Evolutionary conservation across 2,888 invertebrate species (phyloP), one percentile per base, ranked within the genome.

Genomic region (Acrobasis repandana): DNA sequence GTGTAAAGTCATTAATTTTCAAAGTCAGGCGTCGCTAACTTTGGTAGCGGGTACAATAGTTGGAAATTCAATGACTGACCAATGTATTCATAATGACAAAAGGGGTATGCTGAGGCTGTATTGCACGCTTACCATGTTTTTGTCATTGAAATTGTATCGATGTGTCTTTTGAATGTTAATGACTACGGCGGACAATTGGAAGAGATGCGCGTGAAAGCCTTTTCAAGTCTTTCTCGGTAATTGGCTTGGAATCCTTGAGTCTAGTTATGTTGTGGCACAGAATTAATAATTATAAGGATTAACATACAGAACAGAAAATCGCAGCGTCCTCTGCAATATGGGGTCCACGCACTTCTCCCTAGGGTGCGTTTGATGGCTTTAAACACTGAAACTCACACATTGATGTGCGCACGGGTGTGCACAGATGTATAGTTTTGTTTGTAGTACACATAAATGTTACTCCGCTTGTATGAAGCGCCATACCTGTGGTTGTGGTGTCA

Each of bases 1-100:
- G 57, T 58, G 64, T 57, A 85, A 82, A 80, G 82, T 88, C 87
- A 86, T 89, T 89, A 88, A 88, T 89, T 88, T 87, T 85, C 87
- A 84, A 83, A 86, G 83, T 79, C 81, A 61, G 65, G 68, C 77
- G 76, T 81, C 73, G 76, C 77, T 81, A 82, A 83, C 75, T 75
- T 75, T 75, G 71, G 82, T 78, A 80, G 78, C 69, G 64, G 33
- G 61, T 60, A 75, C 75, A 75, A 74, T 71, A 65, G 66, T 56
- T 57, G 49, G 65, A 67, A 70, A 73, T 72, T 69, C 72, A 72
- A 75, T 74, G 75, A 60, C 73, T 76, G 70, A 72, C 77, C 75
- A 77, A 63, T 72, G 68, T 77, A 73, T 74, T 81, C 77, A 73
- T 74, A 77, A 80, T 79, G 73, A 82, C 82, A 82, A 82, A 76